Evolutionary conservation across 1,140 invertebrate species (phyloP).

Genomic region (Vollenhovia emeryi): DNA sequence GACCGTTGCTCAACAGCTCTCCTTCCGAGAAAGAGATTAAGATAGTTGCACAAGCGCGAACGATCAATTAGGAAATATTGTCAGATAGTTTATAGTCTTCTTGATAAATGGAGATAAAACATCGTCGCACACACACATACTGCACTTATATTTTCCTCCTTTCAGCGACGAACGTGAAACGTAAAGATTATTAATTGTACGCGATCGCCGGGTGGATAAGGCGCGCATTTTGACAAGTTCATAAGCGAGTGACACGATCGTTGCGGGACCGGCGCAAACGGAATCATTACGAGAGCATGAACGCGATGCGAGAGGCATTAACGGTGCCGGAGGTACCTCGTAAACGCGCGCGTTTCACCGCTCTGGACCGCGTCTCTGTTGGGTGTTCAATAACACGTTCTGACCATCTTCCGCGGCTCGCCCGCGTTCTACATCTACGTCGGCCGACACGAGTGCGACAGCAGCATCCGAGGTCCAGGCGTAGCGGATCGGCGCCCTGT

Average conservation of each 20-base stretch:
- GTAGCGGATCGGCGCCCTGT: not conserved
- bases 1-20: constrained; percentile 16
- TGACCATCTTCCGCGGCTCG: constrained; percentile 63
- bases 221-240: constrained; percentile 7
- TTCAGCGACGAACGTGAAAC: not conserved
- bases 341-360: constrained; percentile 51
- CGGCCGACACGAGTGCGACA: constrained; percentile 58
- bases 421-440: constrained; percentile 36
- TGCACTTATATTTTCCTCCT: not conserved
- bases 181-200: not conserved
- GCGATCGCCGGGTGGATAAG: not conserved
- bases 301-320: constrained; percentile 44
- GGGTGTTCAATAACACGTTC: constrained; percentile 20
- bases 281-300: constrained; percentile 45
- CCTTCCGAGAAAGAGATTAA: constrained; percentile 42
- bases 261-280: not conserved
- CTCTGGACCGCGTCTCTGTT: constrained; percentile 35
- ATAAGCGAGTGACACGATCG: not conserved
- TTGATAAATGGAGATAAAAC: not conserved
- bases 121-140: not conserved
- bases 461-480: constrained; percentile 9
- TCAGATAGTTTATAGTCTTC: constrained; percentile 8
- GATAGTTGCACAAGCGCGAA: constrained; percentile 9
- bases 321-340: constrained; percentile 49
- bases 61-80: constrained; percentile 17